Conservation (phyloP, 2,888 invertebrate species). For the Oscheius sp. region DNA sequence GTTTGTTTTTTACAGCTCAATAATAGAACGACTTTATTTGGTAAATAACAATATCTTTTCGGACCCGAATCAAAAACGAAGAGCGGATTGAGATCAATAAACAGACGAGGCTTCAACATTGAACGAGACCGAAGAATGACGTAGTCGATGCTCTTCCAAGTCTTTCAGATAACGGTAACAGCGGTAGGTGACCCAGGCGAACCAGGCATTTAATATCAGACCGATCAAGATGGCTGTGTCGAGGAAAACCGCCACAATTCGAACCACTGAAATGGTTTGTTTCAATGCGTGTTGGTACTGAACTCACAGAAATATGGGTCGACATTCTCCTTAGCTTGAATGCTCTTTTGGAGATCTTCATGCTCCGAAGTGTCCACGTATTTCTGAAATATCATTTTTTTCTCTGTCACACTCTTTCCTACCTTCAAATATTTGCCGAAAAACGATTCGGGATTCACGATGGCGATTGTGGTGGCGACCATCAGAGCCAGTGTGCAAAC, state of each 20-base stretch:
- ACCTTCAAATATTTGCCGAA: conserved; percentile 16
- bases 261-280: conserved; percentile 1
- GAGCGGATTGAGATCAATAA: conserved; percentile 18
- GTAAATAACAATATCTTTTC: neutral
- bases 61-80: neutral
- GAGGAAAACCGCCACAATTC: conserved; percentile 23
- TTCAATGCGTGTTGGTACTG: neutral
- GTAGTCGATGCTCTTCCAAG: conserved; percentile 21
- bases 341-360: conserved; percentile 15
- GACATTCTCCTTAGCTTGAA: conserved; percentile 4
- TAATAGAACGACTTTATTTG: neutral
- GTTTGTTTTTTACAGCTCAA: neutral
- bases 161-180: conserved; percentile 30
- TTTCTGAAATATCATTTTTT: neutral
- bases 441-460: conserved; percentile 8
- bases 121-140: conserved; percentile 16
- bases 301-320: conserved; percentile 18
- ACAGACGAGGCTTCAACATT: conserved; percentile 21
- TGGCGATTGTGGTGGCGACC: neutral
- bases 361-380: conserved; percentile 9
- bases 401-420: neutral
- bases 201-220: conserved; percentile 21
- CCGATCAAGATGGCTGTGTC: conserved; percentile 15
- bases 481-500: neutral
- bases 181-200: conserved; percentile 15